Conservation (phyloP, 2,113 vertebrate genomes). For the Mus musculus region GRCm39 chr15:4470001-4470500, state of each 20-base stretch:
- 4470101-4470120: slow-evolving; percentile 50
- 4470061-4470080: slow-evolving; percentile 57
- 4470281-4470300: not conserved
- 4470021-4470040: slow-evolving; percentile 66
- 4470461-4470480: not conserved
- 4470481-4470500: not conserved
- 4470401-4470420: not conserved
- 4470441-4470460: slow-evolving; percentile 2
- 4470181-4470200: slow-evolving; percentile 57
- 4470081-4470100: slow-evolving; percentile 27
- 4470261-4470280: slow-evolving; percentile 51
- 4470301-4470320: not conserved
- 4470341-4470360: not conserved
- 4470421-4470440: not conserved
- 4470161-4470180: slow-evolving; percentile 57
- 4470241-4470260: slow-evolving; percentile 23
- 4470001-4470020: slow-evolving; percentile 66
- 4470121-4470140: slow-evolving; percentile 50
- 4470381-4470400: not conserved
- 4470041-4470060: slow-evolving; percentile 58
- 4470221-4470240: slow-evolving; percentile 27
- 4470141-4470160: slow-evolving; percentile 65
- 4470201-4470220: slow-evolving; percentile 67
- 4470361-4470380: not conserved
- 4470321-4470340: not conserved